Evolutionary conservation across 2,113 vertebrate species (phyloP), one percentile per base, ranked within the genome.

Genomic region (Acanthochromis polyacanthus): DNA sequence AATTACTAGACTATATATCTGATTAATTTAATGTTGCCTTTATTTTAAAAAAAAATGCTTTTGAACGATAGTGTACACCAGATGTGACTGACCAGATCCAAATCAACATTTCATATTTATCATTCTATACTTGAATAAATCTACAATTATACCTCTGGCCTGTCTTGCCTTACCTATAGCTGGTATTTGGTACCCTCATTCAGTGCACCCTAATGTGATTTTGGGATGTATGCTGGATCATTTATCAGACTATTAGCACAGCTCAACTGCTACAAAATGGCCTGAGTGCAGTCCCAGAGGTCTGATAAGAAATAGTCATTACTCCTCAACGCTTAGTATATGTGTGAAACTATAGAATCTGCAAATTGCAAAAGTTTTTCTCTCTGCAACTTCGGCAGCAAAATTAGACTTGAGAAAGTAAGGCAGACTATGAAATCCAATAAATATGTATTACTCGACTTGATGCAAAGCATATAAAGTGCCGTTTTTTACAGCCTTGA

Each of bases 401-500:
- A 50, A 69, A 78, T 55, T 59, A 67, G 6, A 9, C 15, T 51
- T 36, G 30, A 71, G 64, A 46, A 7, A 43, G n/a, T 68, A 17
- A 61, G 50, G 25, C 14, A 17, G 32, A 30, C 20, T 22, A 4
- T 68, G 66, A 53, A 79, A 65, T 46, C 22, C 20, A 51, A 73
- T 78, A 78, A 80, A 82, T 83, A 82, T 87, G 40, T 56, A 83
- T 66, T 28, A 63, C 53, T 58, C 19, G 51, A 65, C n/a, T 78
- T 55, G 15, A 56, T 46, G 48, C 55, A 70, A 38, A 53, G 51
- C 38, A 62, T 72, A 57, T 73, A 32, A 84, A 66, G 43, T n/a
- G 19, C 22, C 14, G 60, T 16, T 66, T 45, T 43, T 73, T 15
- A n/a, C 38, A 75, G 60, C 15, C 38, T 30, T 50, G 51, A 60